Base-by-base conservation (phyloP, 2,113 vertebrate genomes). In the Heteronetta atricapilla region DNA sequence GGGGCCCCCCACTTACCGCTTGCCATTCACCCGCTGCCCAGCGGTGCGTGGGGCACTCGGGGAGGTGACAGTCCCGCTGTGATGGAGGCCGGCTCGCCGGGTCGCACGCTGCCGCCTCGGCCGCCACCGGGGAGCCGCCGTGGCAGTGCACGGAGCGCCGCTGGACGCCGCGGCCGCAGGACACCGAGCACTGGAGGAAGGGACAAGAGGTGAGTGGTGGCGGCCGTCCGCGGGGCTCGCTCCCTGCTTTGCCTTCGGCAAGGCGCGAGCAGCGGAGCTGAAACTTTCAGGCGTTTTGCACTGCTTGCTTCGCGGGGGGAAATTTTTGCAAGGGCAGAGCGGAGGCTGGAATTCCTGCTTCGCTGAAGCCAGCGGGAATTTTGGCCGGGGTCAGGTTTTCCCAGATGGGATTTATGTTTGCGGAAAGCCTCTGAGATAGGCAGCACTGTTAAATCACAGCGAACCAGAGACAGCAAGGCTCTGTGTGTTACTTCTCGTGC, bases 11-110 rank as follows among this genome's bases (percentile, higher is more conserved):
- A 75, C 98, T 99, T 97, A 99, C 99, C 96, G 97, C 88, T 97
- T 98, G 98, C 99, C 99, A 99, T 42, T 98, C 98, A 85, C 98
- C 98, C 15, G 98, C 97, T 21, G 96, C 98, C 99, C 99, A 99
- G 76, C 79, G 96, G 95, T 98, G 98, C 68, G 89, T 91, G 44
- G 98, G 98, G 82, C 99, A 99, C 26, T 94, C 97, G 0, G 97
- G 93, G 53, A 95, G 97, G 44, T 97, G 98, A 92, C 99, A 99
- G 97, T 95, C 97, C 67, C 97, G 98, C 90, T 98, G 98, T 0
- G 98, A 95, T 4, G 97, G 50, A 0, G 99, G 99, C 73, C 98
- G 97, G 91, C 93, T 55, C 50, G 93, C 95, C 1, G 76, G 98
- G 60, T 96, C 84, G 73, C 99, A 99, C 84, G 97, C 97, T 4